phyloP scores from a whole-genome alignment of 2,888 invertebrate species.

The Andrena bicolor region DNA sequence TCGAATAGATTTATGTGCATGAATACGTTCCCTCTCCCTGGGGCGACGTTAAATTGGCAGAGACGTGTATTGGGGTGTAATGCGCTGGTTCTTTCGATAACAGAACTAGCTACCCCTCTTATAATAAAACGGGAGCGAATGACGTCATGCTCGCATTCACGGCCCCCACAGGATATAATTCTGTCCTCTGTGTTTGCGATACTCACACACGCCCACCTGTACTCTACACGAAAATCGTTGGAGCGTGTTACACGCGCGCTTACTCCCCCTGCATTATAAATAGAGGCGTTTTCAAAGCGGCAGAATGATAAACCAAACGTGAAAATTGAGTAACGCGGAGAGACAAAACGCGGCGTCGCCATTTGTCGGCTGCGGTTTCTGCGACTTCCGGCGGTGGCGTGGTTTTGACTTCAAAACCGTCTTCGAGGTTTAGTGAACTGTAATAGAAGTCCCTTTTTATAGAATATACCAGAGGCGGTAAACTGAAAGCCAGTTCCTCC shows the following conservation, averaged over 20 bases:
- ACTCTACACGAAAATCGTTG: conserved; percentile 24
- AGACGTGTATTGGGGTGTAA: conserved; percentile 52
- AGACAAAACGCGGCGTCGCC: neutral
- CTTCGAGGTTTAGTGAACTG: no score
- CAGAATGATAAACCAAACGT: conserved; percentile 3
- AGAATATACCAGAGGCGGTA: no score
- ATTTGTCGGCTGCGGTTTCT: no score
- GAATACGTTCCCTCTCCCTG: conserved; percentile 42
- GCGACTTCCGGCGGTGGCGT: no score
- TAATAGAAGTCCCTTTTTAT: no score
- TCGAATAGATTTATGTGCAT: no score
- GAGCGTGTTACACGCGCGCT: conserved; percentile 25
- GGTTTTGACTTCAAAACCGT: no score
- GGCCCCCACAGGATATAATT: conserved; percentile 23
- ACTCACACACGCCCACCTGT: conserved; percentile 3
- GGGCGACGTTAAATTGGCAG: conserved; percentile 52
- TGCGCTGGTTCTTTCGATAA: conserved; percentile 58
- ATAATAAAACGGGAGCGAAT: conserved; percentile 52
- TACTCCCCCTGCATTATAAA: conserved; percentile 20
- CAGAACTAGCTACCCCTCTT: conserved; percentile 52
- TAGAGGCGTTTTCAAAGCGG: conserved; percentile 19
- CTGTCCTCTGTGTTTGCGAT: conserved; percentile 6
- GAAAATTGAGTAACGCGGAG: conserved; percentile 13
- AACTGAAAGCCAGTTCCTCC: no score
- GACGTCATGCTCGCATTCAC: conserved; percentile 59